Evolutionary conservation across 2,888 invertebrate species (phyloP).

Genomic region (Dioctria linearis): DNA sequence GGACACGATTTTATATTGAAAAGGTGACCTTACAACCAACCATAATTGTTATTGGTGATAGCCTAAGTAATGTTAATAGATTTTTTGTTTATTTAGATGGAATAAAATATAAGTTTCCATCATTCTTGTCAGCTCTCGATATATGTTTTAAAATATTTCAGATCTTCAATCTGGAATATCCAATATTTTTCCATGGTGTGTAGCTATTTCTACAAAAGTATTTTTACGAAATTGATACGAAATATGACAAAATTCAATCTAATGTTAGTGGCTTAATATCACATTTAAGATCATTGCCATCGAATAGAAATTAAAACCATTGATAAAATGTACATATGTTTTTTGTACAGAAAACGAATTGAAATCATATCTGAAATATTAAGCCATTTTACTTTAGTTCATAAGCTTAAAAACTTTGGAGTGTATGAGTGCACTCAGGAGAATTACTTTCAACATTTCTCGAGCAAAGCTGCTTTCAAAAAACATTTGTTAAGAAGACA

Average conservation of each 20-base stretch:
- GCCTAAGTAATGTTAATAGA: not conserved
- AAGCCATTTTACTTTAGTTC: slow-evolving; percentile 2
- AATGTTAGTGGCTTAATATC: slow-evolving; percentile 29
- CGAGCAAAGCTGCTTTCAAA: slow-evolving; percentile 1
- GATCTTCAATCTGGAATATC: slow-evolving; percentile 31
- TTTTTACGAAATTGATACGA: slow-evolving; percentile 10
- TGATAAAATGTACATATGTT: not conserved
- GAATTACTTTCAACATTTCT: not conserved
- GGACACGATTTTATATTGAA: not conserved
- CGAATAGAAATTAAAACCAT: not conserved
- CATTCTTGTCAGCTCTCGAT: slow-evolving; percentile 31
- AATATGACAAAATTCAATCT: slow-evolving; percentile 9
- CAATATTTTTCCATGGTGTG: slow-evolving; percentile 2
- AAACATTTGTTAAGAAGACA: not conserved
- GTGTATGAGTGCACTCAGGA: not conserved
- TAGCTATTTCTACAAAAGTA: slow-evolving; percentile 15
- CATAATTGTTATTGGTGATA: not conserved
- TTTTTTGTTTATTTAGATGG: slow-evolving; percentile 16
- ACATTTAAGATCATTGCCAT: not conserved
- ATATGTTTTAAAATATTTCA: slow-evolving; percentile 29
- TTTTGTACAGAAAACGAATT: not conserved
- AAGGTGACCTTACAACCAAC: slow-evolving; percentile 8
- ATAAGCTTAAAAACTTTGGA: not conserved
- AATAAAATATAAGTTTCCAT: slow-evolving; percentile 28
- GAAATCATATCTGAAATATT: not conserved